Evolutionary conservation across 2,113 vertebrate genomes (phyloP).

Genomic region (Elanoides forficatus): DNA sequence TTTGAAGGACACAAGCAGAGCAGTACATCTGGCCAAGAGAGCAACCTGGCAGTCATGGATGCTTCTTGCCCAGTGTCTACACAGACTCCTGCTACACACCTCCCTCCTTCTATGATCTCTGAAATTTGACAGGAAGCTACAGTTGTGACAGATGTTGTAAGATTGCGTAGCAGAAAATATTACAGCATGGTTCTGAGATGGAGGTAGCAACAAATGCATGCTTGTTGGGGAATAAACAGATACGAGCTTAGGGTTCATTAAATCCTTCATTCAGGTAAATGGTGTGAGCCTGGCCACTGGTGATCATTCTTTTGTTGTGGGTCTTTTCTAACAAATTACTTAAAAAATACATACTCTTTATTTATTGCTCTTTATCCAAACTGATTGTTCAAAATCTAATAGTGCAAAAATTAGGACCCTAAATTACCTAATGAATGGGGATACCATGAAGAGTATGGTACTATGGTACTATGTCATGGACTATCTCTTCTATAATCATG

Average conservation of each 20-base stretch:
- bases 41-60: fast-evolving
- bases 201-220: background rate
- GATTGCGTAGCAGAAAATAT: background rate
- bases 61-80: background rate
- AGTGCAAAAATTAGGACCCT: background rate
- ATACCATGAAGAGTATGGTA: background rate
- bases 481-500: background rate
- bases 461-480: background rate
- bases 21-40: fast-evolving
- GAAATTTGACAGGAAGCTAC: background rate
- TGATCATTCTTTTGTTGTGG: background rate
- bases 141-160: background rate
- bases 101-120: background rate
- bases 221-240: background rate
- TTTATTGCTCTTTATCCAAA: background rate
- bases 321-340: background rate
- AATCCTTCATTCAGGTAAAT: background rate
- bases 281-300: background rate
- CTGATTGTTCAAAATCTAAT: background rate
- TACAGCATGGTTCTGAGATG: background rate
- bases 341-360: background rate
- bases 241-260: background rate
- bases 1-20: background rate
- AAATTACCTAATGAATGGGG: background rate
- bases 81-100: background rate